These are phyloP conservation scores for Sylvilagus bachmani DNA, from an alignment of 2,113 vertebrate genomes.

Conservation along the genomic window DNA sequence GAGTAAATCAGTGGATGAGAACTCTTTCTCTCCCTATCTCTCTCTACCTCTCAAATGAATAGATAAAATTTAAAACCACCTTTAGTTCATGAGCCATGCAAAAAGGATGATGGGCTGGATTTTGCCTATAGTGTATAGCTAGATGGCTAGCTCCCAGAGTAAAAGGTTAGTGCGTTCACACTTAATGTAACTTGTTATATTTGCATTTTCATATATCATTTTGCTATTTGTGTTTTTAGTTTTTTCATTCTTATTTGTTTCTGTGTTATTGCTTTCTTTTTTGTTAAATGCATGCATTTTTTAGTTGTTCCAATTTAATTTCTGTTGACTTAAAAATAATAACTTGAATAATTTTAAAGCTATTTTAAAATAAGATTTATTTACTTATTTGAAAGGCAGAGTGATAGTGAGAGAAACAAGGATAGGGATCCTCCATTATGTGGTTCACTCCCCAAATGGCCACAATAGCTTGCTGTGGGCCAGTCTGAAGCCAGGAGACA, in stretches of 20 bases:
- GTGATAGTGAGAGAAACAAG: too few relatives aligned
- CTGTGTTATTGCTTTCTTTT: not conserved
- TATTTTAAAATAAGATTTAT: too few relatives aligned
- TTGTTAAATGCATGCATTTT: not conserved
- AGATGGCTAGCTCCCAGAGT: not conserved
- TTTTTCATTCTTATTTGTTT: not conserved
- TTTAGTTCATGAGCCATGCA: not conserved
- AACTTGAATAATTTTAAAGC: too few relatives aligned
- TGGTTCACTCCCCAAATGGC: too few relatives aligned
- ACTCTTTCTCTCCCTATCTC: too few relatives aligned
- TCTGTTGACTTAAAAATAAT: not conserved
- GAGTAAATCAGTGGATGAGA: too few relatives aligned
- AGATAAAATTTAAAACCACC: not conserved
- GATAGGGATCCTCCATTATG: too few relatives aligned
- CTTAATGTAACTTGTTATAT: not conserved
- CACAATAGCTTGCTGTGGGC: too few relatives aligned
- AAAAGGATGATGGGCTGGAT: not conserved
- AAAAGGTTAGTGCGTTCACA: not conserved
- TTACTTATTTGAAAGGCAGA: too few relatives aligned
- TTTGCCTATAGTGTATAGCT: not conserved
- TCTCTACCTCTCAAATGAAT: too few relatives aligned
- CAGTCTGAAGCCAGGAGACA: too few relatives aligned
- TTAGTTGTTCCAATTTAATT: not conserved
- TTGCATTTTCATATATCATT: not conserved
- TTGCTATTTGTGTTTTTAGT: not conserved